Evolutionary conservation across 2,888 invertebrate genomes (phyloP).

Genomic region (Cheilosia scutellata): DNA sequence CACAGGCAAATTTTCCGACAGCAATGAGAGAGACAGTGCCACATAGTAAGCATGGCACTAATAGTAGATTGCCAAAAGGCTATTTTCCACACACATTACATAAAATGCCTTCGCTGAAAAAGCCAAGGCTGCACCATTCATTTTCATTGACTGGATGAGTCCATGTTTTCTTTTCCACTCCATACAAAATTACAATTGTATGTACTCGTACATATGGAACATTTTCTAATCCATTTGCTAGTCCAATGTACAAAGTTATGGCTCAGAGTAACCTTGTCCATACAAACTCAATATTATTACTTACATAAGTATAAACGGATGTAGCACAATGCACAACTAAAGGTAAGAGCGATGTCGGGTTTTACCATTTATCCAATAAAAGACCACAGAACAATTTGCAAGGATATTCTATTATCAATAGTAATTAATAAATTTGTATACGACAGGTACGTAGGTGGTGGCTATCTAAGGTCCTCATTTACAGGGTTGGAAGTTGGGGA

Average conservation of each 20-base stretch:
- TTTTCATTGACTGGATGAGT: conserved; percentile 12
- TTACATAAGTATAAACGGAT: conserved; percentile 9
- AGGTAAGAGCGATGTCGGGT: not conserved
- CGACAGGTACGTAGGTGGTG: not conserved
- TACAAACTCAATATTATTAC: conserved; percentile 28
- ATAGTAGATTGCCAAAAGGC: conserved; percentile 10
- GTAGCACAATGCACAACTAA: conserved; percentile 17
- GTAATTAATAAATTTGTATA: conserved; percentile 10
- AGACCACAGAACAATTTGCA: not conserved
- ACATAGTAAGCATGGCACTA: conserved; percentile 1
- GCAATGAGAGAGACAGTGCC: not conserved
- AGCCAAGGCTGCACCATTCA: conserved; percentile 50
- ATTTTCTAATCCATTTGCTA: conserved; percentile 40
- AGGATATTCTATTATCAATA: conserved; percentile 12
- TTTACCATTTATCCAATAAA: conserved; percentile 10
- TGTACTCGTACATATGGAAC: not conserved
- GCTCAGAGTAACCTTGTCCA: conserved; percentile 16
- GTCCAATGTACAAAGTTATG: conserved; percentile 6
- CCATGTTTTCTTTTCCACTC: conserved; percentile 12
- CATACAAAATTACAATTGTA: not conserved
- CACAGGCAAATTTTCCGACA: conserved; percentile 9
- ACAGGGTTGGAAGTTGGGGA: not conserved
- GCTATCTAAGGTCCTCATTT: not conserved
- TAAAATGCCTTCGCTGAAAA: conserved; percentile 1
- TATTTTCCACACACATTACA: not conserved